Conservation (phyloP, 2,113 vertebrate genomes). For the Corydoras maculifer region DNA sequence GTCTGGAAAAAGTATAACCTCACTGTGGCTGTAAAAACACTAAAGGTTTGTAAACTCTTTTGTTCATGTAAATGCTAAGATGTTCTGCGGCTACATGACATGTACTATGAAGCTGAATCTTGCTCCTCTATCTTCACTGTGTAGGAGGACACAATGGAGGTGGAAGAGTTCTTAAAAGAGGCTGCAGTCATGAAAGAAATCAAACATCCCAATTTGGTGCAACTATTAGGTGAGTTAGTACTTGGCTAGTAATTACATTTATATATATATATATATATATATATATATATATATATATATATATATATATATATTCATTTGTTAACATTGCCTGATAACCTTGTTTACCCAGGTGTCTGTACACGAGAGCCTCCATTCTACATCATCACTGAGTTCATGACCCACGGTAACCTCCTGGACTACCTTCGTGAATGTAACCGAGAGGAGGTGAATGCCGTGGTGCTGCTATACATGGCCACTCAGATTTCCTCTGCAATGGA, state of each 20-base stretch:
- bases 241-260: no score
- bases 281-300: no score
- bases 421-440: slow-evolving; percentile 92
- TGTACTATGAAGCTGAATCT: not conserved
- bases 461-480: slow-evolving; percentile 97
- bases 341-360: slow-evolving; percentile 76
- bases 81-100: not conserved
- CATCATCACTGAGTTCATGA: slow-evolving; percentile 99
- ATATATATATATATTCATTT: no score
- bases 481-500: slow-evolving; percentile 99
- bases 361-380: slow-evolving; percentile 96
- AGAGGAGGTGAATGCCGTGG: slow-evolving; percentile 92
- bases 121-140: slow-evolving; percentile 10
- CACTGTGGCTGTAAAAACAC: slow-evolving; percentile 92
- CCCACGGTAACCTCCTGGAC: slow-evolving; percentile 90
- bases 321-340: no score
- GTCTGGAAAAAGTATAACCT: slow-evolving; percentile 98
- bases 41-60: slow-evolving; percentile 72
- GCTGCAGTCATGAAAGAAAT: slow-evolving; percentile 98
- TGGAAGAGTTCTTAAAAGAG: slow-evolving; percentile 97
- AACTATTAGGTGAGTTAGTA: slow-evolving; percentile 79
- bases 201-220: slow-evolving; percentile 96
- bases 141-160: slow-evolving; percentile 99
- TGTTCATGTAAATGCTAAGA: no score
- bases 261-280: no score